Percentiles rank a stretch among this genome's conserved stretches.
Conservation (phyloP, 1,140 invertebrate genomes). For the Aphis craccivora region DNA sequence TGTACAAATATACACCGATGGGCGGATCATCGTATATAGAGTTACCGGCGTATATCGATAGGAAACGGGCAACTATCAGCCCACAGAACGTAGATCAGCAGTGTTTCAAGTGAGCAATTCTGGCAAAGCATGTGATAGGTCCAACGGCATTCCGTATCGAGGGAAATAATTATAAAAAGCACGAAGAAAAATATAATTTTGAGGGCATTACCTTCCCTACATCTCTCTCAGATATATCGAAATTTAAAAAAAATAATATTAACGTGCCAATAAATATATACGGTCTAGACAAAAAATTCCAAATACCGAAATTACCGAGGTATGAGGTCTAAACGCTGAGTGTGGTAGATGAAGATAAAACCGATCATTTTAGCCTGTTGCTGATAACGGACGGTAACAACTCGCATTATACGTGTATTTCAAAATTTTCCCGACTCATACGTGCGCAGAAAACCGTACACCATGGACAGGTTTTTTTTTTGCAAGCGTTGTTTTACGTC, state of each 20-base stretch:
- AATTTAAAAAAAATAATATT: conserved; percentile 5
- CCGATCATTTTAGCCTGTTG: not conserved
- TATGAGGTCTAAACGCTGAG: not conserved
- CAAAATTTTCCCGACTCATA: not conserved
- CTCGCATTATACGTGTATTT: not conserved
- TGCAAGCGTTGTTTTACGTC: not conserved
- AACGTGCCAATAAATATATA: not conserved
- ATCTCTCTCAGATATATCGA: not conserved
- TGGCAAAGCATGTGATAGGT: not conserved
- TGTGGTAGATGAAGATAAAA: not conserved
- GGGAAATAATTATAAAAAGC: too few species aligned
- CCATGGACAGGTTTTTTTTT: not conserved
- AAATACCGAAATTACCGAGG: not conserved
- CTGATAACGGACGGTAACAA: not conserved
- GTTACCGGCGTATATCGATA: not conserved
- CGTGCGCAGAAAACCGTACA: not conserved
- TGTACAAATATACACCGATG: not conserved
- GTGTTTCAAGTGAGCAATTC: not conserved
- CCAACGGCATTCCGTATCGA: rapidly evolving
- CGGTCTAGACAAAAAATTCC: too few species aligned
- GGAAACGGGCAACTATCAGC: not conserved
- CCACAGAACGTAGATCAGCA: not conserved
- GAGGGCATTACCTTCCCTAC: not conserved
- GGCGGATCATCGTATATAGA: not conserved
- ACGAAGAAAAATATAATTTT: too few species aligned